Evolutionary conservation across 2,888 invertebrate species (phyloP).

Genomic region (Anarsia innoxiella): DNA sequence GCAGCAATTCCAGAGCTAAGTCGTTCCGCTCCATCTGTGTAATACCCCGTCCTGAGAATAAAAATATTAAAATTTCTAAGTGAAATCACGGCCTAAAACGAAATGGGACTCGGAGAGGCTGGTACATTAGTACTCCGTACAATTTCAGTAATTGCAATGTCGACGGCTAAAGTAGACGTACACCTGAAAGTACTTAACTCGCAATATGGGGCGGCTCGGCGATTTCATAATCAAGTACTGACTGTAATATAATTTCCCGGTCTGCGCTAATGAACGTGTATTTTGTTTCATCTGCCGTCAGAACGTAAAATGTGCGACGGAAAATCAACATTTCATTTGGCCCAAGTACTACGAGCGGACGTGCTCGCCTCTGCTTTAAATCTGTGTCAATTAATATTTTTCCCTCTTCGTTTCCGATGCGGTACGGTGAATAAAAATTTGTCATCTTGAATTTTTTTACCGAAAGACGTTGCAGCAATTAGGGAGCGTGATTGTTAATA

Average conservation of each 20-base stretch:
- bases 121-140: conserved; percentile 12
- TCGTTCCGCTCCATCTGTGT: background rate
- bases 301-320: conserved; percentile 48
- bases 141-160: conserved; percentile 33
- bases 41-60: background rate
- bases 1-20: too few species aligned
- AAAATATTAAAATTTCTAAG: background rate
- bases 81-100: conserved; percentile 15
- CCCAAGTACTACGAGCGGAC: conserved; percentile 26
- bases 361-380: conserved; percentile 35
- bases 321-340: conserved; percentile 63
- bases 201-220: conserved; percentile 33
- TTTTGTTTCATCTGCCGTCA: conserved; percentile 66
- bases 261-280: conserved; percentile 68
- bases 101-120: conserved; percentile 22
- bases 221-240: conserved; percentile 61
- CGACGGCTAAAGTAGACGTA: conserved; percentile 20
- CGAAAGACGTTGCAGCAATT: conserved; percentile 3
- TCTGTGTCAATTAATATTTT: conserved; percentile 53
- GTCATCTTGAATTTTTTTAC: conserved; percentile 7
- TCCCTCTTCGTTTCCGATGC: conserved; percentile 28
- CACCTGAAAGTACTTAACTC: conserved; percentile 30
- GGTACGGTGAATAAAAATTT: conserved; percentile 2
- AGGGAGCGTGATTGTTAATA: too few species aligned
- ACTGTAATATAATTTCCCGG: conserved; percentile 62